Base-by-base conservation (phyloP, 2,797 vertebrate genomes). In the Rhinella marina region DNA sequence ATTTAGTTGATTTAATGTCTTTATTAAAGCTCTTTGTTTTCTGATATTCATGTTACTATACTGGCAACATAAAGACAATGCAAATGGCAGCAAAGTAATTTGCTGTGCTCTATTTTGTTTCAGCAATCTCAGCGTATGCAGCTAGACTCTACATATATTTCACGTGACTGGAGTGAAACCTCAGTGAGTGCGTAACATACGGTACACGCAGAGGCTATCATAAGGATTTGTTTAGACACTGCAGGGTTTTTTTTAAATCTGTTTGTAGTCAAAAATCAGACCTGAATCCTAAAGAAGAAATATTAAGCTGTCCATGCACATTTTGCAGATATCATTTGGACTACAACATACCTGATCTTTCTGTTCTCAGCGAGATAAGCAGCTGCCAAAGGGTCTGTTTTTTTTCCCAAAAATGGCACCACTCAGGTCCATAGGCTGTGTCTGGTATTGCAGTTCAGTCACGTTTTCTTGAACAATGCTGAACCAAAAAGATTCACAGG, bases 151-250 rank as follows among this genome's bases (percentile, higher is more conserved):
- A 52, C 73, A 76, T 76, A 76, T 52, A 1, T 52, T 50, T 12
- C 10, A 1, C 6, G 0, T 52, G 62, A 13, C 12, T 52, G 23
- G 41, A 41, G 7, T 41, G 29, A 72, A 25, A 50, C 61, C 29
- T 82, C 41, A 66, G 2, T 72, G 50, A 84, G 19, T 23, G 29
- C 19, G 17, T 84, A 72, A 73, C 27, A 70, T 41, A 41, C 3
- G 5, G 41, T 70, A 29, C 66, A 72, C 57, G 16, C 66, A 56
- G 27, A 57, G 16, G 27, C 92, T 86, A 73, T 27, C 2, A 90
- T 90, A 92, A 87, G 14, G 27, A 16, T 70, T 70, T 12, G 23
- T 66, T 66, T 41, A 25, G 23, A 66, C n/a, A 66, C 64, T 17
- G 25, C 27, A 7, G 25, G 25, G 16, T 70, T 70, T 70, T 70